These are phyloP conservation scores for Spisula solida DNA, from an alignment of 2,888 invertebrate genomes.

Conservation along the genomic window DNA sequence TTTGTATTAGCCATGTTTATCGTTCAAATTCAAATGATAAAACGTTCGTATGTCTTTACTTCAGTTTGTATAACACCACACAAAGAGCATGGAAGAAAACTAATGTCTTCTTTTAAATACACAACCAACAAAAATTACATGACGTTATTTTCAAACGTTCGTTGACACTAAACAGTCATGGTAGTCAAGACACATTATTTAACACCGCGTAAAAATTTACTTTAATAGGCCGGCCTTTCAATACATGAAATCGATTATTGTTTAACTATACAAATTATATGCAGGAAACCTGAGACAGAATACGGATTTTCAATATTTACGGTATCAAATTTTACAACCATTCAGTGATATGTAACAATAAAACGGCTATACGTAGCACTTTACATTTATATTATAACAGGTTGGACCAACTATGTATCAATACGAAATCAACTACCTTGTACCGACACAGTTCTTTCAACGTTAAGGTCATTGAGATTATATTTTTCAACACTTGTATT, in stretches of 20 bases:
- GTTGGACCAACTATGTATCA: background rate
- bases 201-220: background rate
- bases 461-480: background rate
- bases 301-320: conserved; percentile 11
- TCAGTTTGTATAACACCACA: background rate
- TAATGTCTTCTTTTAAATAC: background rate
- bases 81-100: background rate
- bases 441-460: background rate
- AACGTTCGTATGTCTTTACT: background rate
- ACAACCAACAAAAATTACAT: background rate
- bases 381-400: background rate
- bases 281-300: background rate
- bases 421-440: background rate
- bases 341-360: background rate
- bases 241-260: conserved; percentile 9
- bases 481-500: background rate
- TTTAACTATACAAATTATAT: background rate
- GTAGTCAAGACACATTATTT: background rate
- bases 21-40: background rate
- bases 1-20: background rate
- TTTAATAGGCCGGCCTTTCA: background rate
- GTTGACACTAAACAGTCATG: no score
- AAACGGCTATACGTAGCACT: background rate
- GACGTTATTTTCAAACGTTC: background rate
- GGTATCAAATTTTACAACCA: background rate